Conservation (phyloP, 1,140 invertebrate genomes). For the Neodiprion pinetum region DNA sequence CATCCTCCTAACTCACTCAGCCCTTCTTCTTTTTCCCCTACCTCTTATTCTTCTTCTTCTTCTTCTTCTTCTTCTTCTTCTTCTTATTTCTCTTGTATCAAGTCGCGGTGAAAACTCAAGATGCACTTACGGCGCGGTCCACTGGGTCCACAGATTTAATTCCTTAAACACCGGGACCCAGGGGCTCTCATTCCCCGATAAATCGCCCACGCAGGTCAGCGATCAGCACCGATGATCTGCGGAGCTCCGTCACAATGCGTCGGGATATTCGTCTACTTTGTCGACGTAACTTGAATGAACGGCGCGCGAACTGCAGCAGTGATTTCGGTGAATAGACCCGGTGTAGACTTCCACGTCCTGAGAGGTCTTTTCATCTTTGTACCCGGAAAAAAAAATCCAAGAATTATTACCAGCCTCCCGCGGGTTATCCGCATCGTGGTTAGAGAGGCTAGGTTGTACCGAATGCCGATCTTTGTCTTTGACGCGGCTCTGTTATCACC, state of each 20-base stretch:
- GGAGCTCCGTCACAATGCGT: too few relatives aligned
- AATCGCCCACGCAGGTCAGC: not conserved
- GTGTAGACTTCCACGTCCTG: not conserved
- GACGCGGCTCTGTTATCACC: too few relatives aligned
- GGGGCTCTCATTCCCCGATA: not conserved
- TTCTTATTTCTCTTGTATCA: not conserved
- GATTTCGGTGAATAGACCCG: not conserved
- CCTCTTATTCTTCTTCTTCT: too few relatives aligned
- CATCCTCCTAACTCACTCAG: too few relatives aligned
- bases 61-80: not conserved
- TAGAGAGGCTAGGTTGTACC: too few relatives aligned
- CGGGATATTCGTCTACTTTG: not conserved
- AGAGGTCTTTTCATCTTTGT: not conserved
- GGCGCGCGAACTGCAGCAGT: not conserved
- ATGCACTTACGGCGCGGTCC: not conserved
- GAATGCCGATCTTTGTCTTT: too few relatives aligned
- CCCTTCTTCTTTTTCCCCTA: too few relatives aligned
- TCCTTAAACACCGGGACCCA: not conserved
- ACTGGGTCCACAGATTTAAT: not conserved
- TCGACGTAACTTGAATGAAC: slow-evolving; percentile 5
- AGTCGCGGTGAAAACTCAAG: not conserved
- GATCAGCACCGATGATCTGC: not conserved
- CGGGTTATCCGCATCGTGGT: too few relatives aligned
- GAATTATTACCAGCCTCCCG: not conserved
- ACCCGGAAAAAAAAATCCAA: not conserved